Conservation (phyloP, 1,140 invertebrate genomes). For the Caenorhabditis elegans region WBcel235 BX284606.5:10225001-10225500, state of each 20-base stretch:
- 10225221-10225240: too few species aligned
- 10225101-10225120: conserved; percentile 10
- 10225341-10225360: neutral
- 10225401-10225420: neutral
- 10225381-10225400: neutral
- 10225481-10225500: too few species aligned
- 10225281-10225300: neutral
- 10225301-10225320: too few species aligned
- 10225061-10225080: too few species aligned
- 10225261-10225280: neutral
- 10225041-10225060: too few species aligned
- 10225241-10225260: neutral
- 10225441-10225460: neutral
- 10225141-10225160: neutral
- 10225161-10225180: neutral
- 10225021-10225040: too few species aligned
- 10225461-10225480: neutral
- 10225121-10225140: conserved; percentile 11
- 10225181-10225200: neutral
- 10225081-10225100: neutral
- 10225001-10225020: too few species aligned
- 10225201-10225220: too few species aligned
- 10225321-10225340: neutral
- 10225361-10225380: neutral
- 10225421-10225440: neutral